Base-by-base conservation (phyloP, 2,113 vertebrate genomes). In the Stomatorhinus ivindoensis region DNA sequence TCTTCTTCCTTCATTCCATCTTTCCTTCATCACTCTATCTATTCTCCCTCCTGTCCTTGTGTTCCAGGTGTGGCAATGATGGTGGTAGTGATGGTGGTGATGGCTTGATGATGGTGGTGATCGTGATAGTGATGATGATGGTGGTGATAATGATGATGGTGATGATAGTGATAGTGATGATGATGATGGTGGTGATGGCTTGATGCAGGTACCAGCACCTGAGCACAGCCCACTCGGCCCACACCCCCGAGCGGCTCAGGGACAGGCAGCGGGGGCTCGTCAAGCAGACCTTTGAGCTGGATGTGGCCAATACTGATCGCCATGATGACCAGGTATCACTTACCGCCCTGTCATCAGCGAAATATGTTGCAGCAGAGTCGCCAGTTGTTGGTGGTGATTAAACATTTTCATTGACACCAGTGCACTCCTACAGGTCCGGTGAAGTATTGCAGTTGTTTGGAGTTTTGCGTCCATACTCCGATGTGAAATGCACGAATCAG, bases 251-350 rank as follows among this genome's bases (percentile, higher is more conserved):
- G 94, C 94, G 94, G 0, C 97, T 97, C 90, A 93, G 96, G 9
- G 97, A 98, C 87, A 95, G 96, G 39, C 97, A 97, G 94, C 96
- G 94, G 73, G 96, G 95, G 0, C 95, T 98, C 61, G 69, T 94
- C 88, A 96, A 95, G 92, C 97, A 98, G 93, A 95, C 96, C 89
- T 98, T 97, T 89, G 97, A 98, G 90, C 94, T 97, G 93, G 97
- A 98, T 0, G 93, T 94, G 86, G 93, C 92, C 0, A 93, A 91
- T 0, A 93, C 95, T 0, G 97, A 98, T 69, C 95, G 94, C 51
- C 95, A 95, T 0, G 97, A 98, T 8, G 97, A 98, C 61, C 95
- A 94, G 96, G 97, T 97, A 93, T 24, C 83, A 13, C 15, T 42
- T 7, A 1, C 69, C 69, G 4, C 35, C 35, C 31, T 1, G 13